phyloP scores from a whole-genome alignment of 2,113 vertebrate species.

The Phodopus roborovskii region DNA sequence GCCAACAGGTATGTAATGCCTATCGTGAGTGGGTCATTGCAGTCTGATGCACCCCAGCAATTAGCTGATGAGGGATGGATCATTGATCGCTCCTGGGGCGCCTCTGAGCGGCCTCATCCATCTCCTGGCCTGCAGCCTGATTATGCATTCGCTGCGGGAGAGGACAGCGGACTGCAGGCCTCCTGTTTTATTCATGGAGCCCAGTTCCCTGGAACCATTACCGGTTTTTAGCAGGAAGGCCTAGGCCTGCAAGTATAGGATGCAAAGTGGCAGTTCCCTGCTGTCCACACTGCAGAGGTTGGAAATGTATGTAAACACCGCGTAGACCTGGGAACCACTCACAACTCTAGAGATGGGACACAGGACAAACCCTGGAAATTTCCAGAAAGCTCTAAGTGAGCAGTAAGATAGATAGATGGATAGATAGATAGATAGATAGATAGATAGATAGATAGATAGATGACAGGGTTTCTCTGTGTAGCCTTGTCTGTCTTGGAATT shows the following conservation, averaged over 20 bases:
- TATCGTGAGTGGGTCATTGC: accelerated
- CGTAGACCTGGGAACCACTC: neutral
- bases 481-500: neutral
- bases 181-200: conserved; percentile 8
- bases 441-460: too few species aligned
- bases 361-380: neutral
- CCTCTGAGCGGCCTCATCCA: accelerated
- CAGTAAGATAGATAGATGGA: too few species aligned
- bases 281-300: neutral
- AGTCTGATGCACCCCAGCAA: neutral
- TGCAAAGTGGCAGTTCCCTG: neutral
- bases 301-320: neutral
- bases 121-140: neutral
- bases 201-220: neutral
- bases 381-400: neutral
- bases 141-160: neutral
- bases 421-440: too few species aligned
- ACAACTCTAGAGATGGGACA: neutral
- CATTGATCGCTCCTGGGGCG: neutral
- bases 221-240: neutral
- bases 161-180: accelerated
- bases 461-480: neutral
- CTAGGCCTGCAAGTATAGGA: accelerated
- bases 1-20: accelerated
- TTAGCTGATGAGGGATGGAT: neutral